Evolutionary conservation across 2,888 invertebrate species (phyloP), one percentile per base, ranked within the genome.

Genomic region (Cacoxenus indagator): DNA sequence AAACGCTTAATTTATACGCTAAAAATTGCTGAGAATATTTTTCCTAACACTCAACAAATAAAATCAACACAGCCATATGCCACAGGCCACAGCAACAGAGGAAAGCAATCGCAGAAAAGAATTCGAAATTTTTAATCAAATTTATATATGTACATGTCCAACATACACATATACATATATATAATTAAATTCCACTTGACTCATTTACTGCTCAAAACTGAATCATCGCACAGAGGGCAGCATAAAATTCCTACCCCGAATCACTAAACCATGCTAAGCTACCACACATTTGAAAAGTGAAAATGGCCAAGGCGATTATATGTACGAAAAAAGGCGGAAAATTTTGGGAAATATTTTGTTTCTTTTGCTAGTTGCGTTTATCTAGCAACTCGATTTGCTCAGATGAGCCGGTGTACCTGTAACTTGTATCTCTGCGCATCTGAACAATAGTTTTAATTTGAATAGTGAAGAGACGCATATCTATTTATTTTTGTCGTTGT

Each of bases 401-500:
- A 54, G 54, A 26, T 54, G 54, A 54, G 26, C 24, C 26, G 14
- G 43, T 43, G 22, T 45, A 55, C 55, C n/a, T 22, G 26, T 27
- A 26, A 14, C n/a, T 6, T 54, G 5, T 54, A 54, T 54, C 4
- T 26, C 17, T 54, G 26, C 19, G 11, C 59, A 70, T 24, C 64
- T 64, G 70, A 69, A 70, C 66, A 69, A 66, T n/a, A 48, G 70
- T 75, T 78, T 69, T 67, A 73, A n/a, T n/a, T 71, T 62, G 55
- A 70, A 77, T 65, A 77, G 70, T 70, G 43, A 67, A 73, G 78
- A 70, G 66, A 67, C 69, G 76, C 75, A 71, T 74, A 75, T 69
- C 74, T n/a, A 43, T 43, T 19, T 51, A 51, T 48, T 48, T 4
- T 37, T 31, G 45, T n/a, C 45, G 14, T 43, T 62, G 26, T 45